Evolutionary conservation across 2,113 vertebrate genomes (phyloP).

Genomic region (Stomatorhinus ivindoensis): DNA sequence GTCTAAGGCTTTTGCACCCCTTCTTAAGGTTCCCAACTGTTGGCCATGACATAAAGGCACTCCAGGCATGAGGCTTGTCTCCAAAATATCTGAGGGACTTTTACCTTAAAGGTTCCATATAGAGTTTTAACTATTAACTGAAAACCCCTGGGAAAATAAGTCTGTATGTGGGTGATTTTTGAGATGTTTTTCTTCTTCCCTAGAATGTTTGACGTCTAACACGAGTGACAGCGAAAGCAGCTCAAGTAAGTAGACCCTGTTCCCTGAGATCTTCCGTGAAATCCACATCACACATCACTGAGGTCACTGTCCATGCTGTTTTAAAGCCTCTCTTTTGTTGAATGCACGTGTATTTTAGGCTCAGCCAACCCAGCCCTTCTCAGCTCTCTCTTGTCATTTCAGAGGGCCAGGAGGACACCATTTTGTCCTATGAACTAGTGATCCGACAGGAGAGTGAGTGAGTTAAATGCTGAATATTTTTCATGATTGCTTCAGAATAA

Average conservation of each 20-base stretch:
- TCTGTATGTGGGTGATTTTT: neutral
- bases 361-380: neutral
- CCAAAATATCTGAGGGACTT: neutral
- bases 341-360: neutral
- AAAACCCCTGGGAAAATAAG: neutral
- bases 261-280: neutral
- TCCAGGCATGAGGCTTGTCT: neutral
- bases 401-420: slow-evolving; percentile 97
- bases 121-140: neutral
- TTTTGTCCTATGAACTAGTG: slow-evolving; percentile 94
- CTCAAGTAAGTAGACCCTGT: slow-evolving; percentile 80
- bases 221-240: slow-evolving; percentile 99
- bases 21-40: neutral
- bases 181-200: slow-evolving; percentile 34
- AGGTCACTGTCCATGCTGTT: neutral
- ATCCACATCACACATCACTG: slow-evolving; percentile 24
- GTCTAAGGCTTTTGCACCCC: neutral
- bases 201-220: slow-evolving; percentile 98
- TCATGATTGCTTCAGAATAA: neutral
- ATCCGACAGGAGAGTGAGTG: slow-evolving; percentile 97
- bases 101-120: neutral
- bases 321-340: neutral
- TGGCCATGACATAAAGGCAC: neutral
- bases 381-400: slow-evolving; percentile 32
- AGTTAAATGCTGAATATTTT: neutral